Evolutionary conservation across 1,140 invertebrate genomes (phyloP), one percentile per base, ranked within the genome.

Genomic region (Mercenaria mercenaria): DNA sequence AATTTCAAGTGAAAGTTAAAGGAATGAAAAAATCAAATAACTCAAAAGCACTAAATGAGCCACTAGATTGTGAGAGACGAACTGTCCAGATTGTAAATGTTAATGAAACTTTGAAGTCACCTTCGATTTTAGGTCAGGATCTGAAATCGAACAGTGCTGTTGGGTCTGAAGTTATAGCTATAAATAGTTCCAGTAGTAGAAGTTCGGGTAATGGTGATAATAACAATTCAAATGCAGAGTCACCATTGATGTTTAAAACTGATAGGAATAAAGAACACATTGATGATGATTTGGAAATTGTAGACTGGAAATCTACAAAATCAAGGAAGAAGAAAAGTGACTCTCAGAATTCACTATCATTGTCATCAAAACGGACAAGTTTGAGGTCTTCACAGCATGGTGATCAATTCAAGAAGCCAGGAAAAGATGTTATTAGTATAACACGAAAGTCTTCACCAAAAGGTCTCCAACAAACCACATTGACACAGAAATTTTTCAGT

Each of bases 401-500:
- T 32, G 29, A 26, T 34, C 26, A 83, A 34, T 64, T 52, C 43
- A 72, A n/a, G 41, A 74, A 56, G 34, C 39, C 47, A n/a, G 32
- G 34, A 47, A 39, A 29, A 47, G 43, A 18, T 13, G 0, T 11
- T 72, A 37, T 50, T 4, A 29, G 32, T 26, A 85, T 39, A 20
- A 43, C 23, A 34, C 23, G 11, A 37, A 80, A 80, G 6, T 1
- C 11, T 18, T 4, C 20, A 52, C 10, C 56, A 18, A 82, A 39
- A 82, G 26, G 50, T 61, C 11, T 76, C 11, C 56, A 59, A n/a
- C 85, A 87, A 39, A 87, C 85, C 0, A 87, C 85, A 29, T 37
- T 87, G 8, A 87, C 85, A 43, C 85, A 87, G 76, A 52, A 50
- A 32, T 87, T 87, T 64, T 87, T 87, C 37, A 69, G 85, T 61